phyloP scores from a whole-genome alignment of 1,140 invertebrate genomes.

The Formica selysi region DNA sequence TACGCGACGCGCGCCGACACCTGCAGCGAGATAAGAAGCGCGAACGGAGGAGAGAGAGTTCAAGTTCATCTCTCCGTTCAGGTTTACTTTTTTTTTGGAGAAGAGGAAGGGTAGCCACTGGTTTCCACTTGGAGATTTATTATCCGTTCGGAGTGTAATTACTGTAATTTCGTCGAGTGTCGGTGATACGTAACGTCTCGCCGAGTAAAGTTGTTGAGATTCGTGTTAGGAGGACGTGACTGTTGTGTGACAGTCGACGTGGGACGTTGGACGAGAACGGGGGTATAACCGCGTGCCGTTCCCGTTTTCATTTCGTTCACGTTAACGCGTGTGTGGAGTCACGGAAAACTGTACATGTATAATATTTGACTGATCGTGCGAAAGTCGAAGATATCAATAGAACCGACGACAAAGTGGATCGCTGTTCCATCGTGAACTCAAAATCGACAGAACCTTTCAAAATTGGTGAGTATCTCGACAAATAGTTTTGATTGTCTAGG shows the following conservation, averaged over 20 bases:
- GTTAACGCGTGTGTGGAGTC: constrained; percentile 17
- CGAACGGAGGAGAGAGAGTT: constrained; percentile 41
- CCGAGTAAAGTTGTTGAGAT: constrained; percentile 19
- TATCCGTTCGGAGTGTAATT: background rate
- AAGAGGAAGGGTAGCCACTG: background rate
- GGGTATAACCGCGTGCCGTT: constrained; percentile 44
- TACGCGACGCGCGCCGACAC: constrained; percentile 1
- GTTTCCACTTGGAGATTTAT: background rate
- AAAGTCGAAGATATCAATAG: constrained; percentile 14
- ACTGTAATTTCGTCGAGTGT: constrained; percentile 22
- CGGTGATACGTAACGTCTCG: constrained; percentile 15
- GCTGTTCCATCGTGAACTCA: constrained; percentile 72
- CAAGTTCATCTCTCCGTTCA: constrained; percentile 57
- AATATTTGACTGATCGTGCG: constrained; percentile 12
- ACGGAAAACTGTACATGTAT: constrained; percentile 13
- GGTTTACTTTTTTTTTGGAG: background rate
- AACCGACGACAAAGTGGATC: constrained; percentile 80
- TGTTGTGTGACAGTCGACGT: constrained; percentile 49
- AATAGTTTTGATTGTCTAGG: background rate
- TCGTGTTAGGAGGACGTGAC: constrained; percentile 50
- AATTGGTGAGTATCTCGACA: constrained; percentile 82
- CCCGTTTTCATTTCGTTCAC: constrained; percentile 61
- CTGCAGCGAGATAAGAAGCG: background rate
- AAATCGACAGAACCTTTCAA: constrained; percentile 80
- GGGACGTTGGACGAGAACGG: constrained; percentile 71